phyloP scores from a whole-genome alignment of 23 tunicate genomes.

The Diplosoma virens region DNA sequence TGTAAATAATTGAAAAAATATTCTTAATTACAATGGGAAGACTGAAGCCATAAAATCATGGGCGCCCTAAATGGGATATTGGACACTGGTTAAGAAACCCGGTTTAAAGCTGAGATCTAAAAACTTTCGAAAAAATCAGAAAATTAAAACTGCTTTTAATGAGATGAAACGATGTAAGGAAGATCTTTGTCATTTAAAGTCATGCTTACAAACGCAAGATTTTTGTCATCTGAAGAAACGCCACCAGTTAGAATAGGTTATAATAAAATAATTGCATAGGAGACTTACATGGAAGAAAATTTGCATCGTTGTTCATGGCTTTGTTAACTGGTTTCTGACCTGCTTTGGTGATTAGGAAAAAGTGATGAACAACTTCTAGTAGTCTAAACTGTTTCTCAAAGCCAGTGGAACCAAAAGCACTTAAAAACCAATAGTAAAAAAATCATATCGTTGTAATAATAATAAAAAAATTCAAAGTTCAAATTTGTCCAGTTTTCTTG shows the following conservation, averaged over 20 bases:
- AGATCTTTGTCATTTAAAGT: neutral
- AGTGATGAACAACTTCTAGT: constrained; percentile 1
- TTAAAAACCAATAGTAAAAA: no score
- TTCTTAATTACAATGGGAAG: no score
- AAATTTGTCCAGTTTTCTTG: no score
- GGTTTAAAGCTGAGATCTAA: no score
- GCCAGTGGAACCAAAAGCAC: neutral
- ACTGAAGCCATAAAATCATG: no score
- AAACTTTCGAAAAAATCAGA: no score
- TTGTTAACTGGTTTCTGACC: constrained; percentile 21
- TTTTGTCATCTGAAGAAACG: constrained; percentile 11
- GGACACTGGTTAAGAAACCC: no score
- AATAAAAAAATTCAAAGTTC: no score
- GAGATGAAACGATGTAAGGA: constrained; percentile 22
- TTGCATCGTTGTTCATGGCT: neutral
- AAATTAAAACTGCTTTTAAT: no score
- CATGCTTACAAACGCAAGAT: constrained; percentile 9
- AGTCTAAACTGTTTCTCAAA: neutral
- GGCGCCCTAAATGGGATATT: no score
- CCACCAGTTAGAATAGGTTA: neutral
- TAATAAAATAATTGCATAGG: neutral
- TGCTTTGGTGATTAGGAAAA: neutral
- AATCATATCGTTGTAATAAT: neutral
- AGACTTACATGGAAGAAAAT: constrained; percentile 19
- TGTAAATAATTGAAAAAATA: no score